Evolutionary conservation across 2,113 vertebrate species (phyloP), one percentile per base, ranked within the genome.

Genomic region (Epinephelus cyanopodus): DNA sequence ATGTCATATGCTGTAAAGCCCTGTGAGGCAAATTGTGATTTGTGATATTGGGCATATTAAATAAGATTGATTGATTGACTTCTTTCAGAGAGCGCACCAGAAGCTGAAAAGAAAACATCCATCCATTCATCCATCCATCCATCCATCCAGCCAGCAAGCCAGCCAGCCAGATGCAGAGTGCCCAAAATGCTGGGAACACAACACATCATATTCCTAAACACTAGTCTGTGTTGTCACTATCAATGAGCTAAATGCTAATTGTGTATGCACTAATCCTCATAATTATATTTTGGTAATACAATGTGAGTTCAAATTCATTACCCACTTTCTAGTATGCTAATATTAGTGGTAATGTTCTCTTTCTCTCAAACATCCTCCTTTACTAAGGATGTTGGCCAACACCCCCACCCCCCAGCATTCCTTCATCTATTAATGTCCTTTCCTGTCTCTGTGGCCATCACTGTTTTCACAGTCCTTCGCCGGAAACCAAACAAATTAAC

Each of bases 401-500:
- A 13, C 13, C 56, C 75, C 70, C 42, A 14, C 3, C 39, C 39
- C 62, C 48, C 37, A 73, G 66, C 87, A 88, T 91, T 91, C 89
- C 87, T 88, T 92, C 82, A 87, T 92, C 90, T 89, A 88, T 89
- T 86, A 86, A 81, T 74, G 90, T 87, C 29, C 56, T 88, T 92
- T 93, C 90, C 92, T 92, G 91, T 87, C 88, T 84, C 74, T 77
- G 82, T 77, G 83, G 77, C 82, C 89, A 90, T 91, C 88, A 63
- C 79, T 91, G 91, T 93, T 92, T 90, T 92, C 56, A 77, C 91
- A 92, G 89, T 85, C 83, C 57, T 83, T 66, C 0, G 39, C 63
- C 70, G 85, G 91, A 93, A 93, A 92, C 87, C 87, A 93, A 90
- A 93, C 86, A 93, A 87, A 92, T 91, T 90, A 92, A 89, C 86